Evolutionary conservation across 2,888 invertebrate species (phyloP).

Genomic region (Eupithecia vulgata): DNA sequence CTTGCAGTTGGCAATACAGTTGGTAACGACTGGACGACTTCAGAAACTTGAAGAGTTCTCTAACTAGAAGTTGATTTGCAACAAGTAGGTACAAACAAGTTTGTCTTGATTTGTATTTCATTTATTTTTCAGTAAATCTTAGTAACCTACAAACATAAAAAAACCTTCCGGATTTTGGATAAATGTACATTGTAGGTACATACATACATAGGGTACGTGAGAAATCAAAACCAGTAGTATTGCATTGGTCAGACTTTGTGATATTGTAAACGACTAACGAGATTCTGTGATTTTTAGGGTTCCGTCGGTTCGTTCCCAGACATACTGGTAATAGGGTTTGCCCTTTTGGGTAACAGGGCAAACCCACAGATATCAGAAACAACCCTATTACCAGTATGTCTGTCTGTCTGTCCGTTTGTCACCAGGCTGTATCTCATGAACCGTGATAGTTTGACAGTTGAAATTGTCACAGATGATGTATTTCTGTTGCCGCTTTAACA

Average conservation of each 20-base stretch:
- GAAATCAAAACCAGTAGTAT: background rate
- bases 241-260: background rate
- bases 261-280: background rate
- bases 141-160: background rate
- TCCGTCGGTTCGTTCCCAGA: too few relatives aligned
- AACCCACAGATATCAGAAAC: too few relatives aligned
- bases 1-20: slow-evolving; percentile 12
- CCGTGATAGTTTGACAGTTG: too few relatives aligned
- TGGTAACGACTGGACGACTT: slow-evolving; percentile 17
- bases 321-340: too few relatives aligned
- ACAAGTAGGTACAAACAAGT: slow-evolving; percentile 18
- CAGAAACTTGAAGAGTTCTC: slow-evolving; percentile 23
- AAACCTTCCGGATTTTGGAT: background rate
- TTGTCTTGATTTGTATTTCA: slow-evolving; percentile 6
- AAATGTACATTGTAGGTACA: background rate
- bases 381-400: too few relatives aligned
- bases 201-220: too few relatives aligned
- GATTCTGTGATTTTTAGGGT: background rate
- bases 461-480: too few relatives aligned
- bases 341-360: too few relatives aligned
- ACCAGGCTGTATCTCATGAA: too few relatives aligned
- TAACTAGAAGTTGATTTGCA: slow-evolving; percentile 24
- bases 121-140: slow-evolving; percentile 1
- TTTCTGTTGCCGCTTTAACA: too few relatives aligned
- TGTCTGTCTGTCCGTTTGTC: too few relatives aligned